Percentiles rank a stretch among this genome's conserved stretches.
These are phyloP conservation scores for Notolepis coatsorum DNA, from an alignment of 2,797 vertebrate genomes.

Conservation along the genomic window DNA sequence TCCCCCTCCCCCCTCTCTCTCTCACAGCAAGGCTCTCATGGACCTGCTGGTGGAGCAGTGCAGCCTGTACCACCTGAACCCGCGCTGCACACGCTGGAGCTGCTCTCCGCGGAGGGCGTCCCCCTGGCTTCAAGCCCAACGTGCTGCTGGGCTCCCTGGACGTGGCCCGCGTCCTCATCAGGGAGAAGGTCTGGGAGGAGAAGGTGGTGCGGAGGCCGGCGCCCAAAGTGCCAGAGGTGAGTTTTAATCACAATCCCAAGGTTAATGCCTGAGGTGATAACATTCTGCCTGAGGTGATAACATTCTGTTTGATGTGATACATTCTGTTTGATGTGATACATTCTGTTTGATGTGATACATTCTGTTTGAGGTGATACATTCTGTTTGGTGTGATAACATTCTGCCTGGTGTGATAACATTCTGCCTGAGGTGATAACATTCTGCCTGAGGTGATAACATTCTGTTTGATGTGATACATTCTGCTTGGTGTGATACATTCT, in stretches of 20 bases:
- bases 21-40: slow-evolving; percentile 94
- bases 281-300: too few species aligned
- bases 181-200: slow-evolving; percentile 89
- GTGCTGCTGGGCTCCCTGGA: slow-evolving; percentile 91
- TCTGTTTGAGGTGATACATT: not conserved
- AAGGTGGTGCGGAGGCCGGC: slow-evolving; percentile 83
- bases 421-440: too few species aligned
- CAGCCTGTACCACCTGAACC: slow-evolving; percentile 91
- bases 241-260: too few species aligned
- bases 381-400: not conserved
- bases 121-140: slow-evolving; percentile 93
- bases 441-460: too few species aligned
- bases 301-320: not conserved
- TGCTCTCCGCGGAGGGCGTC: slow-evolving; percentile 82
- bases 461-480: too few species aligned
- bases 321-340: not conserved
- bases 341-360: not conserved
- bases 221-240: slow-evolving; percentile 91
- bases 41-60: slow-evolving; percentile 95
- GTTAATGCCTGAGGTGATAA: not conserved
- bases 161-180: slow-evolving; percentile 87
- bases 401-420: too few species aligned
- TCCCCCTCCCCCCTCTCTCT: slow-evolving; percentile 27
- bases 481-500: too few species aligned
- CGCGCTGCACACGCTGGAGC: slow-evolving; percentile 91